These are phyloP conservation scores for Hyperoplus immaculatus DNA, from an alignment of 2,797 vertebrate genomes.

Conservation along the genomic window DNA sequence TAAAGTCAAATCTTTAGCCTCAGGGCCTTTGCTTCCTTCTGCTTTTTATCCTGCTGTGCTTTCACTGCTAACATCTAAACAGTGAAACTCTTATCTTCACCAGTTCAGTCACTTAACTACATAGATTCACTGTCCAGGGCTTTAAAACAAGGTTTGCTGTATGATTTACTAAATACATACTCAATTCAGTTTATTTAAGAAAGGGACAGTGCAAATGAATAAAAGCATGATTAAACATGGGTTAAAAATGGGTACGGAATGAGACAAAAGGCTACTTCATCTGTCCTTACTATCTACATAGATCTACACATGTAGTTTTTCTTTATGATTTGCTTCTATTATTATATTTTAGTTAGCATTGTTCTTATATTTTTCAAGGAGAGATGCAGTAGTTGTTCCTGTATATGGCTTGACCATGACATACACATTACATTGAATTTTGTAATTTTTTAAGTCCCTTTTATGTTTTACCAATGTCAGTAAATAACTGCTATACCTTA, in stretches of 20 bases:
- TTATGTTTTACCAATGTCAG: not conserved
- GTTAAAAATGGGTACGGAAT: too few relatives aligned
- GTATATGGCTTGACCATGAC: not conserved
- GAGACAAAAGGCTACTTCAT: too few relatives aligned
- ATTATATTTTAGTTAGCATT: not conserved
- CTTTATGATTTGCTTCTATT: not conserved
- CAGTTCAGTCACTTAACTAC: not conserved
- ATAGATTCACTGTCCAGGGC: not conserved
- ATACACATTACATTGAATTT: not conserved
- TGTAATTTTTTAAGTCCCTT: not conserved
- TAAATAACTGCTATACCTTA: not conserved
- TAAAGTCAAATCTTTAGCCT: slow-evolving; percentile 8
- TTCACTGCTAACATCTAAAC: not conserved
- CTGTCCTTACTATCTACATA: too few relatives aligned
- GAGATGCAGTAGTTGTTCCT: not conserved
- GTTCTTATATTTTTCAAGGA: not conserved
- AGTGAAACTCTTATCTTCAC: slow-evolving; percentile 3
- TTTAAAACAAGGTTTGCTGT: not conserved
- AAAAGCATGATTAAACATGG: too few relatives aligned
- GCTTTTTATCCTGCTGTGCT: slow-evolving; percentile 8
- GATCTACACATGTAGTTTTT: not conserved
- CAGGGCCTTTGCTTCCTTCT: slow-evolving; percentile 27
- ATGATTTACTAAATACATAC: not conserved
- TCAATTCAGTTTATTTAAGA: too few relatives aligned
- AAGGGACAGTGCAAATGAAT: not conserved